phyloP scores from a whole-genome alignment of 2,888 invertebrate species.

The Tetramorium bicarinatum region DNA sequence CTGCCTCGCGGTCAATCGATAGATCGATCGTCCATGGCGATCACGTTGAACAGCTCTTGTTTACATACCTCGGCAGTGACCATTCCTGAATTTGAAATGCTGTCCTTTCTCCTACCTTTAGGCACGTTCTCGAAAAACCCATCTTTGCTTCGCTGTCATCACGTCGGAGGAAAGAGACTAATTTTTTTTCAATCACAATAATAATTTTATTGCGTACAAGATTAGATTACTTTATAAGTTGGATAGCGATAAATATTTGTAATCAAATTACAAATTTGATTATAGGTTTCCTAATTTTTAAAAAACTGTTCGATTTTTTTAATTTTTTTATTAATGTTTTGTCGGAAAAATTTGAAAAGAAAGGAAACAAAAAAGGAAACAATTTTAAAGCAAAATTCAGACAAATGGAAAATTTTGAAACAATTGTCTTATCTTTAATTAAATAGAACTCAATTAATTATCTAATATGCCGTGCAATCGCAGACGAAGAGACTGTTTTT shows the following conservation, averaged over 20 bases:
- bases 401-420: neutral
- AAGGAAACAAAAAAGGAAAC: neutral
- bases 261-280: neutral
- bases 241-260: neutral
- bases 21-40: constrained; percentile 79
- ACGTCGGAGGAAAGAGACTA: neutral
- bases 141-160: neutral
- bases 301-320: neutral
- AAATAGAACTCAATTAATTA: neutral
- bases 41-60: constrained; percentile 83
- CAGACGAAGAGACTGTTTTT: neutral
- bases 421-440: neutral
- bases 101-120: constrained; percentile 62
- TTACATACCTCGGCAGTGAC: constrained; percentile 81
- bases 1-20: constrained; percentile 68
- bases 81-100: constrained; percentile 81
- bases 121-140: constrained; percentile 63
- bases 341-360: neutral
- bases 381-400: neutral
- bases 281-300: neutral
- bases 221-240: neutral
- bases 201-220: neutral
- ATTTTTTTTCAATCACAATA: neutral
- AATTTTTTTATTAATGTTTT: neutral
- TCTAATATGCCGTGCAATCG: neutral